These are phyloP conservation scores for Pagrus major DNA, from an alignment of 2,113 vertebrate species.

Conservation along the genomic window DNA sequence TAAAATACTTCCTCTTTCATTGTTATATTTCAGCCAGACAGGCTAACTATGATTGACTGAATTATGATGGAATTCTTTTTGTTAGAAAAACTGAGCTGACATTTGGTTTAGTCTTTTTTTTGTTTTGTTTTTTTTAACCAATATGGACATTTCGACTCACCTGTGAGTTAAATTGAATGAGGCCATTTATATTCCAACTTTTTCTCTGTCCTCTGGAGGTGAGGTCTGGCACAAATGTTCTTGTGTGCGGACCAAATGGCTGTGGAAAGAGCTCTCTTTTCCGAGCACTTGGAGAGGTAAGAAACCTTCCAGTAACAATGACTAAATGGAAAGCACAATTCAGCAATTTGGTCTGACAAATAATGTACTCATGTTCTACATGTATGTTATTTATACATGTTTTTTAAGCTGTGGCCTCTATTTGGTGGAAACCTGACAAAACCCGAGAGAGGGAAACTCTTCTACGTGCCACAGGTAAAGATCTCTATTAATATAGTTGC, in stretches of 20 bases:
- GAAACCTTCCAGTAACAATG: background rate
- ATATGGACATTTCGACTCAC: no score
- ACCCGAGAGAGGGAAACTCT: constrained; percentile 96
- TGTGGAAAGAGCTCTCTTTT: constrained; percentile 99
- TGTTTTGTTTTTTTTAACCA: background rate
- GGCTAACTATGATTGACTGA: background rate
- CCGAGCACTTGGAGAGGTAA: constrained; percentile 95
- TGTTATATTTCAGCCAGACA: background rate
- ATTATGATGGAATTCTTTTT: background rate
- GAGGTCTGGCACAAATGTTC: constrained; percentile 94
- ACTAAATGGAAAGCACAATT: background rate
- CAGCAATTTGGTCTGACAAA: background rate
- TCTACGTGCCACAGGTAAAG: constrained; percentile 97
- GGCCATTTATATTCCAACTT: background rate
- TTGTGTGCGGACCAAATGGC: constrained; percentile 98
- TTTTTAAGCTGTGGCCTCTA: constrained; percentile 93
- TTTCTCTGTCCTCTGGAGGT: constrained; percentile 79
- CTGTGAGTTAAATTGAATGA: background rate
- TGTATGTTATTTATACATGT: background rate
- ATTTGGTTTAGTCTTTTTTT: background rate
- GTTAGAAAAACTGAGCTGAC: background rate
- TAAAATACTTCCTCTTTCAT: constrained; percentile 68
- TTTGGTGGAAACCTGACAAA: constrained; percentile 96
- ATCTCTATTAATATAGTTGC: no score
- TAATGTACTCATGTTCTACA: background rate